Percentiles rank a stretch among this genome's conserved stretches.
Evolutionary conservation across 2,113 vertebrate species (phyloP).

Genomic region (Otocyon megalotis): DNA sequence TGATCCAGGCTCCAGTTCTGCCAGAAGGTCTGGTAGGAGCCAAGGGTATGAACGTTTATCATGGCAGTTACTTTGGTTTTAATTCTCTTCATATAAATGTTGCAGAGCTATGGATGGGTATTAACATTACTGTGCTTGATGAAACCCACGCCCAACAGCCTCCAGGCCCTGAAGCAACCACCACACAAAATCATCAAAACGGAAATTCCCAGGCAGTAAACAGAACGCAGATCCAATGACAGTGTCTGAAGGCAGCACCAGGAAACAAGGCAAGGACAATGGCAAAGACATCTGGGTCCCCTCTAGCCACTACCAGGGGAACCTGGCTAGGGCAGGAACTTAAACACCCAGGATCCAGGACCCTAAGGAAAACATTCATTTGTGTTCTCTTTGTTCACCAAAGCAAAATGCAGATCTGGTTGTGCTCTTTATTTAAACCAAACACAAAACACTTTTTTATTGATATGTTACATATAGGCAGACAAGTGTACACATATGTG

Average conservation of each 20-base stretch:
- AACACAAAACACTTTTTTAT: neutral
- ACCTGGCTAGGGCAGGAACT: rapidly evolving
- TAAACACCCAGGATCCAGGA: neutral
- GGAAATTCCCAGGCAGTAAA: constrained; percentile 39
- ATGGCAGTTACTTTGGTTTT: neutral
- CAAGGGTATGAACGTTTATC: neutral
- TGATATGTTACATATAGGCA: too few species aligned
- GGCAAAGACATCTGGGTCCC: neutral
- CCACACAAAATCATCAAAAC: neutral
- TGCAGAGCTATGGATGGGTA: constrained; percentile 18
- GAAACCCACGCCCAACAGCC: neutral
- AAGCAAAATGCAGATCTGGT: neutral
- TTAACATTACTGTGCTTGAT: neutral
- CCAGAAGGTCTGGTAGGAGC: constrained; percentile 25
- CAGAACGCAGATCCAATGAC: neutral
- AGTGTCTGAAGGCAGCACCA: neutral
- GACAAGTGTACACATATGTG: neutral
- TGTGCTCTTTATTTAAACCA: neutral
- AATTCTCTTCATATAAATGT: constrained; percentile 48
- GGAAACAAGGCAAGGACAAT: neutral
- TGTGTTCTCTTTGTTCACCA: neutral
- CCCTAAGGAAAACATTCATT: neutral
- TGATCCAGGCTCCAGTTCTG: constrained; percentile 21
- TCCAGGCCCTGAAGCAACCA: neutral
- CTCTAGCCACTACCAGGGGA: rapidly evolving